These are phyloP conservation scores for Canis aureus DNA, from an alignment of 2,113 vertebrate genomes.

Conservation along the genomic window DNA sequence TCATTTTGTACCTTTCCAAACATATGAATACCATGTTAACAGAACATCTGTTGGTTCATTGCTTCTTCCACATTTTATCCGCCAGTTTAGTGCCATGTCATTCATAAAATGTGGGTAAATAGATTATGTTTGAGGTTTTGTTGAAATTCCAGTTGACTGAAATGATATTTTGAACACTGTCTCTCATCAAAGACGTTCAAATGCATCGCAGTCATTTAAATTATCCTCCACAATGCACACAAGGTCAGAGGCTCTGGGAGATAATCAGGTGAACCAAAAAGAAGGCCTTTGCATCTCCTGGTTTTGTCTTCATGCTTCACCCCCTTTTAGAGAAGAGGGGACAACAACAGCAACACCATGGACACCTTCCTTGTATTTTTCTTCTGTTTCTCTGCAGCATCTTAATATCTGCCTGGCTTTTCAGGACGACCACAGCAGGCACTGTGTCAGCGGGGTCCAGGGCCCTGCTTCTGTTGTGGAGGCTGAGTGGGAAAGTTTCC, in stretches of 20 bases:
- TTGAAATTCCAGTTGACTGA: constrained; percentile 34
- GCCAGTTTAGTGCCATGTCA: constrained; percentile 30
- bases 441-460: not conserved
- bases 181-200: constrained; percentile 3
- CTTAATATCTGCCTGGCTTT: not conserved
- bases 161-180: constrained; percentile 41
- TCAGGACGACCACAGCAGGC: not conserved
- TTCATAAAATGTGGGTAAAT: constrained; percentile 64
- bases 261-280: not conserved
- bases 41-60: constrained; percentile 57
- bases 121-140: constrained; percentile 52
- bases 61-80: constrained; percentile 52
- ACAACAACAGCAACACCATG: not conserved
- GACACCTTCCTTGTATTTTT: not conserved
- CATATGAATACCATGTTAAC: not conserved
- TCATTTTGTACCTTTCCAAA: constrained; percentile 36
- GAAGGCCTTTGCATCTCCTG: not conserved
- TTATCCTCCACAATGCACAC: not conserved
- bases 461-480: not conserved
- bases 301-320: not conserved
- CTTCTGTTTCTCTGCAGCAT: not conserved
- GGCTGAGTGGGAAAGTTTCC: not conserved
- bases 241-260: not conserved
- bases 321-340: not conserved
- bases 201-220: not conserved